These are phyloP conservation scores for Eupithecia subumbrata DNA, from an alignment of 2,888 invertebrate species.

Conservation along the genomic window DNA sequence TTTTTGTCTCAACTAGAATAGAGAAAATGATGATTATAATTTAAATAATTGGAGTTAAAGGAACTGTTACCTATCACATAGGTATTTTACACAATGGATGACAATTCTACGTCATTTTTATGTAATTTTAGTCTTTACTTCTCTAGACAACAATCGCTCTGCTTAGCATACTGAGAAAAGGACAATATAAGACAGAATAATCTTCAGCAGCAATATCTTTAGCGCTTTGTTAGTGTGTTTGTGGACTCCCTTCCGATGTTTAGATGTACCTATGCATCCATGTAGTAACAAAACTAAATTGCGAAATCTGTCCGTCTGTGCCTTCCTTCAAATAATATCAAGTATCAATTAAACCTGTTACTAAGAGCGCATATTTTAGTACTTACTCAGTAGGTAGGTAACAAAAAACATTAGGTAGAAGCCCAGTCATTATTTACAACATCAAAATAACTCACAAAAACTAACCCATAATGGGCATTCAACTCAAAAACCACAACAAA, in stretches of 20 bases:
- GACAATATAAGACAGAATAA: neutral
- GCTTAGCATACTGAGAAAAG: neutral
- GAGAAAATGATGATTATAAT: neutral
- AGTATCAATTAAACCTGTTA: neutral
- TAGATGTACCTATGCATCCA: too few species aligned
- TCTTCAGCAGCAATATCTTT: neutral
- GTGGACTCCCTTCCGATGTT: neutral
- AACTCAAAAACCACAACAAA: constrained; percentile 24
- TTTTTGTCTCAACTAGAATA: neutral
- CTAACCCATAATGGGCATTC: constrained; percentile 9
- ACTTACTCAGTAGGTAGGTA: neutral
- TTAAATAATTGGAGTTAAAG: too few species aligned
- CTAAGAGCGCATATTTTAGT: neutral
- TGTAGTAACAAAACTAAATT: neutral
- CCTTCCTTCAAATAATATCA: neutral
- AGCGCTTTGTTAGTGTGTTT: neutral
- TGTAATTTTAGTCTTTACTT: neutral
- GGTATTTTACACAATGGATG: neutral
- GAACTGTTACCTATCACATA: too few species aligned
- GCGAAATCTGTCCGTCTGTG: neutral
- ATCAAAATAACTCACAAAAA: constrained; percentile 12
- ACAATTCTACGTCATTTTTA: too few species aligned
- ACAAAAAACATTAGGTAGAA: constrained; percentile 5
- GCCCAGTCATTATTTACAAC: constrained; percentile 9
- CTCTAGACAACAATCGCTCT: neutral